Evolutionary conservation across 2,888 invertebrate species (phyloP).

Genomic region (Leptopterna dolabrata): DNA sequence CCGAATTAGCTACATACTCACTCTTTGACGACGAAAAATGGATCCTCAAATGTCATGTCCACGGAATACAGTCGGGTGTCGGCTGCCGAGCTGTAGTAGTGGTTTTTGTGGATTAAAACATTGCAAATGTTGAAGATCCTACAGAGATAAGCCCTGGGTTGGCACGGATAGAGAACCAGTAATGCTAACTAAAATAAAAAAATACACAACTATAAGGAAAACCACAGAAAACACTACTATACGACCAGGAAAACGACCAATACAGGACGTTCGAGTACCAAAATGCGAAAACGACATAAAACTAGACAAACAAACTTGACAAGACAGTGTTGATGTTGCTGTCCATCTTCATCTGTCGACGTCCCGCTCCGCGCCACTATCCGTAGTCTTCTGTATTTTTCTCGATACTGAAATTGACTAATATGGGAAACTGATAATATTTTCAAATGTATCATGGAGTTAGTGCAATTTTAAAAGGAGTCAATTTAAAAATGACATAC

Average conservation of each 20-base stretch:
- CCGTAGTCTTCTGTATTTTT: no score
- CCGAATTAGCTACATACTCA: conserved; percentile 73
- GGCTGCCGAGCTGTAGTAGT: neutral
- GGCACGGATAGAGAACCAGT: neutral
- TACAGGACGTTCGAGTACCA: no score
- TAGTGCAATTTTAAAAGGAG: no score
- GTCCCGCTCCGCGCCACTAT: no score
- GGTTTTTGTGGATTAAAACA: neutral
- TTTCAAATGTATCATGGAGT: no score
- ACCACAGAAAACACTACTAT: no score
- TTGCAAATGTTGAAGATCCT: neutral
- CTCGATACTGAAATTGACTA: no score
- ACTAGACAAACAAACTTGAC: neutral
- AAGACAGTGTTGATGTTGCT: neutral
- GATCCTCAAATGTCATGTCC: conserved; percentile 98
- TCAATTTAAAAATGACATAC: no score
- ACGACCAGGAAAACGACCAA: no score
- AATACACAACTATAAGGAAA: no score
- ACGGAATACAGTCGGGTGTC: neutral
- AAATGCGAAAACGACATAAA: no score
- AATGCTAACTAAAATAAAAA: neutral
- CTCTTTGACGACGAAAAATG: conserved; percentile 99
- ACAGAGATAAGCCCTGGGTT: neutral
- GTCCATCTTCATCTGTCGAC: neutral
- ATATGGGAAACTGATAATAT: no score